Evolutionary conservation across 2,797 vertebrate species (phyloP), one percentile per base, ranked within the genome.

Genomic region (Falco biarmicus): DNA sequence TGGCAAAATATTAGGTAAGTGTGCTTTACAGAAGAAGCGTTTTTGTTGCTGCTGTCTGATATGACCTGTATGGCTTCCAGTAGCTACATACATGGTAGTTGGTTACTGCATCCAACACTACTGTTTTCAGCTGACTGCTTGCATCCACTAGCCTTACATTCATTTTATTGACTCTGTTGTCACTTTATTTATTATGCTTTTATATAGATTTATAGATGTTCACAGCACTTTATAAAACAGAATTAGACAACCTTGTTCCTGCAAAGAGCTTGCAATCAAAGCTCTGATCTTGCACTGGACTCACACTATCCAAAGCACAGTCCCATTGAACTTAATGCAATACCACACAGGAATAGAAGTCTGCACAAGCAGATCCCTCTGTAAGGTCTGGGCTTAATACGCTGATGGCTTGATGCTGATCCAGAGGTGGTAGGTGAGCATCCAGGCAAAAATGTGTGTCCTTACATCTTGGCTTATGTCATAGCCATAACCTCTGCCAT

Each of bases 161-260:
- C 37, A 25, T 56, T 95, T 93, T 92, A 86, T 84, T 89, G 71
- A 43, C 86, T 78, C 74, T 88, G 77, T 80, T 93, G 83, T 84
- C 56, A 80, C 68, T 90, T 63, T 92, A 71, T 92, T 94, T 89
- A 85, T 87, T 75, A 60, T 54, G 39, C 31, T 85, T 90, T 86
- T 90, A 71, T 86, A 64, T 70, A 54, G 24, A 48, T 93, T 80
- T 90, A 75, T 66, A 87, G 51, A 86, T 71, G 53, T 77, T 73
- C 64, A 68, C 26, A 70, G 26, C 63, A 84, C 73, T 89, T 87
- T 84, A 76, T 91, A 82, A 95, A 78, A 70, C 39, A 39, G 43
- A 88, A 64, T 92, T 80, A 90, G 76, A 73, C 86, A 89, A 84
- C 31, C 54, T 69, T 60, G 59, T 69, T 89, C 73, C 73, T 1